These are phyloP conservation scores for Endotricha flammealis DNA, from an alignment of 2,888 invertebrate genomes.

Conservation along the genomic window DNA sequence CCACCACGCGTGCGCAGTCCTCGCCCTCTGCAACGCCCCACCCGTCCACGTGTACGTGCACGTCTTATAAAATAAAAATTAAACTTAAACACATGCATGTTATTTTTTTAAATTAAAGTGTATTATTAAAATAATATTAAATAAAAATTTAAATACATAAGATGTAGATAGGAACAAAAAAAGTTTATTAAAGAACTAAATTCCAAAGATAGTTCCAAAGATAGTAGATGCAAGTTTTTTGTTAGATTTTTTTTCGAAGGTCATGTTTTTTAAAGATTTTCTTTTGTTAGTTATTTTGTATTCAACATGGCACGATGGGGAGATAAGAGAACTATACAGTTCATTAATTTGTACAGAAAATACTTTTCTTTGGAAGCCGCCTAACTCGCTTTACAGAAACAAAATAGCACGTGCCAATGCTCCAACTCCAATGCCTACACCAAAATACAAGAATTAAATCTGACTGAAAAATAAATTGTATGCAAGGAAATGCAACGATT, in stretches of 20 bases:
- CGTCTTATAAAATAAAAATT: too few species aligned
- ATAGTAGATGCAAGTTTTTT: slow-evolving; percentile 14
- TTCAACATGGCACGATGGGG: slow-evolving; percentile 8
- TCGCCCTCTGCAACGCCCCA: background rate
- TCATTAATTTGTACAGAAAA: slow-evolving; percentile 18
- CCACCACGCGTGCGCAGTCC: background rate
- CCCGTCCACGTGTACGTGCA: background rate
- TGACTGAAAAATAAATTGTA: slow-evolving; percentile 15
- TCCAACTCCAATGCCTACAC: slow-evolving; percentile 17
- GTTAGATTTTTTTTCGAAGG: slow-evolving; percentile 12
- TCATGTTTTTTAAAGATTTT: slow-evolving; percentile 17
- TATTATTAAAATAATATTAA: too few species aligned
- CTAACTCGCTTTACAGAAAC: slow-evolving; percentile 18
- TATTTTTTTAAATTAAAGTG: too few species aligned
- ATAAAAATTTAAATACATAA: too few species aligned
- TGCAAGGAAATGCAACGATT: too few species aligned
- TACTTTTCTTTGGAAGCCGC: slow-evolving; percentile 18
- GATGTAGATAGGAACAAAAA: too few species aligned
- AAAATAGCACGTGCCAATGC: slow-evolving; percentile 17
- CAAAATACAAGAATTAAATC: slow-evolving; percentile 8
- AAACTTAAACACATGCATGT: too few species aligned
- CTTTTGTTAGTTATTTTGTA: slow-evolving; percentile 12
- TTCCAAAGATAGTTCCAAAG: too few species aligned
- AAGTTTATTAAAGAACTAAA: too few species aligned
- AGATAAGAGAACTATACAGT: slow-evolving; percentile 18